Conservation (phyloP, 23 tunicate genomes). For the Corella eumyota region DNA sequence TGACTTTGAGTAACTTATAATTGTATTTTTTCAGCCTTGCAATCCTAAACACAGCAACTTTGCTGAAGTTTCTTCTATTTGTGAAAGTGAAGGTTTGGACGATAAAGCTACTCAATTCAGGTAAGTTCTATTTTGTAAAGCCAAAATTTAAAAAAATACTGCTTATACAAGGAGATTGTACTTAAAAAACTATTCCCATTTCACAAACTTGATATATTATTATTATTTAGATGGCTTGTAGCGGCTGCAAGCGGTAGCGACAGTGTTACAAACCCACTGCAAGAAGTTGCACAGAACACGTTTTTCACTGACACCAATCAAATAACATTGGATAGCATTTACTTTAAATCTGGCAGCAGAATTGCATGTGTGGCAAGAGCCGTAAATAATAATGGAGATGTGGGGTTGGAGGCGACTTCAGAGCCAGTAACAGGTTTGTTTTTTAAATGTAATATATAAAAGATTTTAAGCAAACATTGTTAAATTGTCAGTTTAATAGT, state of each 20-base stretch:
- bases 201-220: too few relatives aligned
- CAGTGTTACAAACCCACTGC: conserved; percentile 63
- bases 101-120: conserved; percentile 73
- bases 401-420: conserved; percentile 87
- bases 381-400: conserved; percentile 83
- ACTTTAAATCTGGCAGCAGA: conserved; percentile 84
- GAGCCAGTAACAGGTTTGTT: conserved; percentile 58
- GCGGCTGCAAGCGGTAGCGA: conserved; percentile 79
- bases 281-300: conserved; percentile 80
- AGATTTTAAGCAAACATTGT: too few relatives aligned
- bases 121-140: conserved; percentile 21
- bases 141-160: too few relatives aligned
- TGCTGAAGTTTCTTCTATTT: conserved; percentile 67
- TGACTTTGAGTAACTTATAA: too few relatives aligned
- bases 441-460: conserved; percentile 1
- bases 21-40: conserved; percentile 82
- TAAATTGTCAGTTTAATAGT: not conserved
- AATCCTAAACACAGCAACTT: conserved; percentile 79
- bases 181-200: too few relatives aligned
- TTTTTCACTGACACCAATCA: conserved; percentile 84
- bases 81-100: conserved; percentile 85
- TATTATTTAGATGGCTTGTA: conserved; percentile 68
- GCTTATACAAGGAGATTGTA: too few relatives aligned
- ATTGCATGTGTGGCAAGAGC: conserved; percentile 91
- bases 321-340: conserved; percentile 93